These are phyloP conservation scores for Syrmaticus mikado DNA, from an alignment of 2,113 vertebrate species.

Conservation along the genomic window DNA sequence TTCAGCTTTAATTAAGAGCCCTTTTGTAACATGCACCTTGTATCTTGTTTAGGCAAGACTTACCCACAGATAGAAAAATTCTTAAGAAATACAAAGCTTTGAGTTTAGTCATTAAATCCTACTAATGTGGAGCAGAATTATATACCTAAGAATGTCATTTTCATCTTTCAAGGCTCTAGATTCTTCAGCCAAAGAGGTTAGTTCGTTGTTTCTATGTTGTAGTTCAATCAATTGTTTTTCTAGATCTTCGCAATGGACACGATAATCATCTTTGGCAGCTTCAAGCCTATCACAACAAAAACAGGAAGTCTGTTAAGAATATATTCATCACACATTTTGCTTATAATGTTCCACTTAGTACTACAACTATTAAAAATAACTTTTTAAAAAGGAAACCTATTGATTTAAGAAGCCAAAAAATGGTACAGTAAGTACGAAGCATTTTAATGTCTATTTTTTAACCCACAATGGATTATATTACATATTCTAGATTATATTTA, in stretches of 20 bases:
- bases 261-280: conserved; percentile 97
- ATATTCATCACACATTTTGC: not conserved
- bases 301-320: not conserved
- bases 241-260: conserved; percentile 95
- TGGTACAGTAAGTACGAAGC: not conserved
- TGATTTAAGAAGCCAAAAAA: not conserved
- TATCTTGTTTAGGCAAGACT: not conserved
- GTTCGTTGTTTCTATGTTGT: conserved; percentile 94
- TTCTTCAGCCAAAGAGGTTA: conserved; percentile 94
- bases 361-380: not conserved
- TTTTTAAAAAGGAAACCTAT: not conserved
- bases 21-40: not conserved
- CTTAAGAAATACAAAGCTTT: not conserved
- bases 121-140: not conserved
- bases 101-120: not conserved
- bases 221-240: conserved; percentile 95
- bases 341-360: not conserved
- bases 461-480: not conserved
- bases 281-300: conserved; percentile 84
- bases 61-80: not conserved
- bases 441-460: not conserved
- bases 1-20: not conserved
- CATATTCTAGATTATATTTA: not conserved
- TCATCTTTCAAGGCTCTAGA: conserved; percentile 94
- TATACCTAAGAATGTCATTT: conserved; percentile 92